Evolutionary conservation across 2,113 vertebrate genomes (phyloP).

Genomic region (Osmerus eperlanus): DNA sequence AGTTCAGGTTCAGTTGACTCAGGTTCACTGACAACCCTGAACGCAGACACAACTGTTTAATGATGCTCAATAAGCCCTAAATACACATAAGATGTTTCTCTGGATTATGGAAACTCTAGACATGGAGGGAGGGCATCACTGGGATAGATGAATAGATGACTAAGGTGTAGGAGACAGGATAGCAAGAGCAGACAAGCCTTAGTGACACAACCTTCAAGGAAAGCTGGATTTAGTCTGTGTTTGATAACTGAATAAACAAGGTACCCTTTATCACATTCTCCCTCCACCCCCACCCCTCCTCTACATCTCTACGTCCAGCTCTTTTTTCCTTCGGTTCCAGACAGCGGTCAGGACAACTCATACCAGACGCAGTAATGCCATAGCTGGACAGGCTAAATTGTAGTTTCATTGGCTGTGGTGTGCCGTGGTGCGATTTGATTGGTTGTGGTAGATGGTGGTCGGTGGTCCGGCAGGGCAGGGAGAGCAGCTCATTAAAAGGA

Average conservation of each 20-base stretch:
- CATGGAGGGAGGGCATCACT: too few species aligned
- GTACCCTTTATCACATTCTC: slow-evolving; percentile 8
- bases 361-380: slow-evolving; percentile 37
- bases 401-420: slow-evolving; percentile 22
- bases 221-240: slow-evolving; percentile 20
- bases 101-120: too few species aligned
- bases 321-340: slow-evolving; percentile 27
- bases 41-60: not conserved
- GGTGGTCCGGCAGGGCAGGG: slow-evolving; percentile 34
- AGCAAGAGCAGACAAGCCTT: too few species aligned
- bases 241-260: slow-evolving; percentile 40
- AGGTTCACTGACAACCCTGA: not conserved
- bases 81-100: too few species aligned
- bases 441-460: slow-evolving; percentile 34
- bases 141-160: too few species aligned
- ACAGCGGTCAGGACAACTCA: slow-evolving; percentile 19
- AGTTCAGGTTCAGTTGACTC: not conserved
- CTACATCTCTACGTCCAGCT: slow-evolving; percentile 20
- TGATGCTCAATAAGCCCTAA: too few species aligned
- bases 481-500: slow-evolving; percentile 41
- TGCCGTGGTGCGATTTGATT: slow-evolving; percentile 38
- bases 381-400: slow-evolving; percentile 15
- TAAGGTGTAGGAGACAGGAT: too few species aligned
- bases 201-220: not conserved
- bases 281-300: not conserved